A percentile compares a stretch with the other conserved stretches of the same genome.
phyloP scores from a whole-genome alignment of 2,888 invertebrate genomes.

The Synanthedon myopaeformis region DNA sequence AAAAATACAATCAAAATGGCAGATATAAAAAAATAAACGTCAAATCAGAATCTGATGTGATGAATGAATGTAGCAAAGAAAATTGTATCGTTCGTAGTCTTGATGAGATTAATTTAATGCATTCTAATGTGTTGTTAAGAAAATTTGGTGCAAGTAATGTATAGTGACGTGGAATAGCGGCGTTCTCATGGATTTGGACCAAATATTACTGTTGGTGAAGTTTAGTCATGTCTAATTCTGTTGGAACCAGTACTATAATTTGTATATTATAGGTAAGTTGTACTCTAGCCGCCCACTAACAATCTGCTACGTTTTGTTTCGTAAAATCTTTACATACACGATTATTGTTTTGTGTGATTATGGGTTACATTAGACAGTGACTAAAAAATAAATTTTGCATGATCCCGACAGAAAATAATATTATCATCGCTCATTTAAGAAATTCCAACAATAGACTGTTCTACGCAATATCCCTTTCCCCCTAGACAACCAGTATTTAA shows the following conservation, averaged over 20 bases:
- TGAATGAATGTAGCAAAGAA: slow-evolving; percentile 20
- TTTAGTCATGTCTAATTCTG: slow-evolving; percentile 1
- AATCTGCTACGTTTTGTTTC: slow-evolving; percentile 45
- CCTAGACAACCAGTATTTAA: too few relatives aligned
- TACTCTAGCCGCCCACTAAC: slow-evolving; percentile 49
- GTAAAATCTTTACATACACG: slow-evolving; percentile 18
- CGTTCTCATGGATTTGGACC: slow-evolving; percentile 30
- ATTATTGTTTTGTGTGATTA: not conserved
- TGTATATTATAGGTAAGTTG: slow-evolving; percentile 36
- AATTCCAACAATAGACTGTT: slow-evolving; percentile 1
- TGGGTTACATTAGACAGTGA: not conserved
- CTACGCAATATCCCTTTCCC: slow-evolving; percentile 49
- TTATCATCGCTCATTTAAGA: slow-evolving; percentile 7
- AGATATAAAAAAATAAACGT: too few relatives aligned
- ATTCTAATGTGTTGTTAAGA: too few relatives aligned
- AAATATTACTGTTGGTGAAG: slow-evolving; percentile 3
- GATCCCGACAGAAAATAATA: slow-evolving; percentile 6
- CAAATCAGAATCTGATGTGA: slow-evolving; percentile 45
- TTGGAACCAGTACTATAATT: not conserved
- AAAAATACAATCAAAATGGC: too few relatives aligned
- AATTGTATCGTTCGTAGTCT: slow-evolving; percentile 35
- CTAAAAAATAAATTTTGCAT: not conserved
- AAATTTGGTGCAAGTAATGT: slow-evolving; percentile 16
- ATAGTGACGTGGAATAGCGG: slow-evolving; percentile 57
- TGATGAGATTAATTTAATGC: slow-evolving; percentile 13